Evolutionary conservation across 2,888 invertebrate species (phyloP).

Genomic region (Sinodicranocentrus sp.): DNA sequence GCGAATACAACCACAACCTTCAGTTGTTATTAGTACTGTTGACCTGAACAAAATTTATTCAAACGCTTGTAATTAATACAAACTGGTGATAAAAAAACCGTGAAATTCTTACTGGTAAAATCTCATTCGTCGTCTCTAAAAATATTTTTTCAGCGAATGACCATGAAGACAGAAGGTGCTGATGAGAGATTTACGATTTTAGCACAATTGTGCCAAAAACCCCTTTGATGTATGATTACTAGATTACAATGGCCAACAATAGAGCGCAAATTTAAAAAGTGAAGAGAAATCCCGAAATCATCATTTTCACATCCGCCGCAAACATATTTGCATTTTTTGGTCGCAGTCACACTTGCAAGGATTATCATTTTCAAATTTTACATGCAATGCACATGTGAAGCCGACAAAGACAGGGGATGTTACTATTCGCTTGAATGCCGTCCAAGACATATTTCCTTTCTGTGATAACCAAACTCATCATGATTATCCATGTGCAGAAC

Average conservation of each 20-base stretch:
- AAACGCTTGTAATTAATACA: neutral
- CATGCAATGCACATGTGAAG: too few relatives aligned
- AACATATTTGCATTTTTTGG: too few relatives aligned
- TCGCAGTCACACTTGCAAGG: too few relatives aligned
- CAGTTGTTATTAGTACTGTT: slow-evolving; percentile 42
- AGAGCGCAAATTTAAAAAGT: too few relatives aligned
- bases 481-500: too few relatives aligned
- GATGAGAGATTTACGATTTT: slow-evolving; percentile 18
- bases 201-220: slow-evolving; percentile 44
- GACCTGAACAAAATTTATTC: slow-evolving; percentile 30
- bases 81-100: neutral
- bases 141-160: neutral
- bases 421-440: neutral
- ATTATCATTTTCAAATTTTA: too few relatives aligned
- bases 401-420: slow-evolving; percentile 26
- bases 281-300: neutral
- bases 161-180: neutral
- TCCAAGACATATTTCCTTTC: too few relatives aligned
- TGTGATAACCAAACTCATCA: too few relatives aligned
- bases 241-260: too few relatives aligned
- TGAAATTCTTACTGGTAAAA: neutral
- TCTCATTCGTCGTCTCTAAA: too few relatives aligned
- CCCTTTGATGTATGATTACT: neutral
- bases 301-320: neutral
- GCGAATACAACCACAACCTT: slow-evolving; percentile 6